A percentile compares a stretch with the other conserved stretches of the same genome.
phyloP scores from a whole-genome alignment of 1,140 invertebrate species.

The Euglossa dilemma region DNA sequence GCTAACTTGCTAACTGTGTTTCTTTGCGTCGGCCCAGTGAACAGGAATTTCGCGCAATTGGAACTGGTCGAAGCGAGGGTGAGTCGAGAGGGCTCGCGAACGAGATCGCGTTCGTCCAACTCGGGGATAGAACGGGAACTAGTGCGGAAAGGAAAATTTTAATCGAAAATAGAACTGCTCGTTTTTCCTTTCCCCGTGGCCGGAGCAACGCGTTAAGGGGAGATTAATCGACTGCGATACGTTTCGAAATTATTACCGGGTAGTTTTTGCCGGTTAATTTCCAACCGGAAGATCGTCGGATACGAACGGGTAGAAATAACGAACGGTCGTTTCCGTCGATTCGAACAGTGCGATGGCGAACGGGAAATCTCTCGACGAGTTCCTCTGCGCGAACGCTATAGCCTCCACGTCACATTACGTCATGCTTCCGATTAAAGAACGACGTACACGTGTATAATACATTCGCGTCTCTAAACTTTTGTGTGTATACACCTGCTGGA shows the following conservation, averaged over 20 bases:
- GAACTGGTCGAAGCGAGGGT: not conserved
- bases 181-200: not conserved
- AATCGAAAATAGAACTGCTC: not conserved
- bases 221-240: not conserved
- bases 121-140: too few species aligned
- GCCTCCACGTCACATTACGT: not conserved
- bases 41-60: conserved; percentile 33
- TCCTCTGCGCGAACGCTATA: conserved; percentile 24
- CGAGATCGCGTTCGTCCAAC: not conserved
- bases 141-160: not conserved
- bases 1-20: conserved; percentile 11
- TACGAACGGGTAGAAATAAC: too few species aligned
- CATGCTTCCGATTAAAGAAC: conserved; percentile 12
- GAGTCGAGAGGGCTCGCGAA: not conserved
- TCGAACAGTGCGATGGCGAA: too few species aligned
- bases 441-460: conserved; percentile 37
- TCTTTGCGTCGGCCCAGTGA: conserved; percentile 21
- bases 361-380: conserved; percentile 13
- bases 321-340: too few species aligned
- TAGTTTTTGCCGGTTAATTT: not conserved
- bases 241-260: not conserved
- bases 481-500: conserved; percentile 43
- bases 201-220: too few species aligned
- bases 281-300: not conserved
- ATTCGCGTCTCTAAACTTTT: conserved; percentile 26